A percentile compares a stretch with the other conserved stretches of the same genome.
phyloP scores from a whole-genome alignment of 1,140 invertebrate species.

The Lycorma delicatula region DNA sequence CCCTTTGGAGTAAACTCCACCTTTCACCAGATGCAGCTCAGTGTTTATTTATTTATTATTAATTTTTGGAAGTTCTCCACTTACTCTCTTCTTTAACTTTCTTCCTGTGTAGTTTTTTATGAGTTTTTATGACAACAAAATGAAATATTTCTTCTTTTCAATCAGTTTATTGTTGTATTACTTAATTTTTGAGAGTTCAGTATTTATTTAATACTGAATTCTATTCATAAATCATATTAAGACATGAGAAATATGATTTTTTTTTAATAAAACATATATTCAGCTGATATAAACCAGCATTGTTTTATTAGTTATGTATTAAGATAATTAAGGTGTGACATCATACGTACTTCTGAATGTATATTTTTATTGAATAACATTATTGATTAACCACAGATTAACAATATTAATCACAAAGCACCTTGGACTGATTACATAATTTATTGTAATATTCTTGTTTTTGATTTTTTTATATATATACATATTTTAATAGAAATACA shows the following conservation, averaged over 20 bases:
- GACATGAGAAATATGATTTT: no score
- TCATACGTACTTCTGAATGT: constrained; percentile 3
- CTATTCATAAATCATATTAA: no score
- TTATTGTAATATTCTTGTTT: no score
- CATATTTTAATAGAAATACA: constrained; percentile 15
- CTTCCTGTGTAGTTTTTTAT: no score
- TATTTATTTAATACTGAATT: no score
- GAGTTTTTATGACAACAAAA: no score
- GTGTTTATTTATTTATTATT: neutral
- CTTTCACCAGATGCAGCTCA: constrained; percentile 20
- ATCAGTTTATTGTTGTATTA: no score
- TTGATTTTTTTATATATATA: constrained; percentile 12
- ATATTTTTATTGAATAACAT: neutral
- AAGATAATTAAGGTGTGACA: constrained; percentile 3
- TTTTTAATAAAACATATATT: no score
- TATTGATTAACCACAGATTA: neutral
- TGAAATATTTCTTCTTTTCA: no score
- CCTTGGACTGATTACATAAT: constrained; percentile 1
- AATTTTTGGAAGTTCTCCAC: constrained; percentile 11
- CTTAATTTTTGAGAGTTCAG: no score
- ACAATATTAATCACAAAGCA: constrained; percentile 3
- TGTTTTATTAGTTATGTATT: no score
- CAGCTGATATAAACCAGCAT: no score
- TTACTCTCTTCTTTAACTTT: constrained; percentile 4
- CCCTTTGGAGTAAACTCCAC: constrained; percentile 33